These are phyloP conservation scores for Sarotherodon lohbergeri DNA, from an alignment of 2,113 vertebrate species.

Conservation along the genomic window DNA sequence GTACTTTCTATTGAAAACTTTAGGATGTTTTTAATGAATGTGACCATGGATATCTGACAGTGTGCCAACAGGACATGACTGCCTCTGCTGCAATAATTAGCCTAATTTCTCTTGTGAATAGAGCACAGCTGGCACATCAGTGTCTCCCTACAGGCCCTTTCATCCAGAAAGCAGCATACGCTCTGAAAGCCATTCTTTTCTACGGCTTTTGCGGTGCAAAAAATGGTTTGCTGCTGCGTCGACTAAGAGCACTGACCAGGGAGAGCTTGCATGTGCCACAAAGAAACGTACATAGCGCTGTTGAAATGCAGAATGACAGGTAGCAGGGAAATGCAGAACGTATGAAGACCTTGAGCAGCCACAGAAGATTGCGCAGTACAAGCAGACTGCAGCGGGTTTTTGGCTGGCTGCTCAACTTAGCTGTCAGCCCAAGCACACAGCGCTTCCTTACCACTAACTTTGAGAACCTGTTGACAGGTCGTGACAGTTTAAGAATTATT, in stretches of 20 bases:
- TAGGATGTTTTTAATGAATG: not conserved
- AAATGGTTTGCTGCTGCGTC: not conserved
- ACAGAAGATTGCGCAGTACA: not conserved
- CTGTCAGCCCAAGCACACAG: not conserved
- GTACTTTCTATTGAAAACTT: not conserved
- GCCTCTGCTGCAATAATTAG: not conserved
- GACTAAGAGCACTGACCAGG: not conserved
- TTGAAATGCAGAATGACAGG: not conserved
- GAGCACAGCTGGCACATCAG: not conserved
- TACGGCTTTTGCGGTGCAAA: not conserved
- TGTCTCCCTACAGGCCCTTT: not conserved
- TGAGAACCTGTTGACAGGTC: not conserved
- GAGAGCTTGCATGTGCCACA: not conserved
- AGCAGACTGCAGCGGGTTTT: not conserved
- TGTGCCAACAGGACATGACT: not conserved
- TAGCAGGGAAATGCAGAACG: not conserved
- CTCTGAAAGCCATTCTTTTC: not conserved
- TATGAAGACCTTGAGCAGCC: not conserved
- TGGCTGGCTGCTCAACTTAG: not conserved
- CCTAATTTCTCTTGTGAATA: not conserved
- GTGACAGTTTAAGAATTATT: not conserved
- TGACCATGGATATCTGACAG: not conserved
- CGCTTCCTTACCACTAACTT: not conserved
- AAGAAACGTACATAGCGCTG: not conserved
- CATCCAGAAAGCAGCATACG: not conserved